Conservation (phyloP, 1,140 invertebrate genomes). For the Camponotus floridanus region DNA sequence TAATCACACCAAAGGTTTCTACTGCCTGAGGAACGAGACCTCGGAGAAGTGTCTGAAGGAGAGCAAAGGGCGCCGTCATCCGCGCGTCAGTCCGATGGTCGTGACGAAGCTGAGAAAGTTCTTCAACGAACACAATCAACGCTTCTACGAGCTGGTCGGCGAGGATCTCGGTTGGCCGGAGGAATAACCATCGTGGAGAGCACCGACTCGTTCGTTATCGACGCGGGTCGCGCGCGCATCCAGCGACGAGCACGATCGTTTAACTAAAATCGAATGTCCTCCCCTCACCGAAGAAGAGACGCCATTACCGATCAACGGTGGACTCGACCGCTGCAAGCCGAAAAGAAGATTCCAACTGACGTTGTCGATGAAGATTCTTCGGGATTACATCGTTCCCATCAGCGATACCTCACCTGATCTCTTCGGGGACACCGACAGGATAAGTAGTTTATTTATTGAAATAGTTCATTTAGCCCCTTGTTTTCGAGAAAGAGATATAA, state of each 20-base stretch:
- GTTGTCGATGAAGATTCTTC: neutral
- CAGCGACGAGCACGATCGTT: slow-evolving; percentile 5
- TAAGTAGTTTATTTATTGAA: slow-evolving; percentile 39
- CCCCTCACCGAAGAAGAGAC: neutral
- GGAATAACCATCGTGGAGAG: slow-evolving; percentile 86
- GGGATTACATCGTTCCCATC: slow-evolving; percentile 13
- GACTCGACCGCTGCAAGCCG: neutral
- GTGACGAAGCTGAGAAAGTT: slow-evolving; percentile 96
- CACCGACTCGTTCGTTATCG: slow-evolving; percentile 25
- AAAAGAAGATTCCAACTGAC: neutral
- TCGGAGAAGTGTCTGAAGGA: slow-evolving; percentile 96
- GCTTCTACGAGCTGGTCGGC: slow-evolving; percentile 97
- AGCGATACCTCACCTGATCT: slow-evolving; percentile 1
- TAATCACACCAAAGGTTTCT: slow-evolving; percentile 98
- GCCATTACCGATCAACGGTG: neutral
- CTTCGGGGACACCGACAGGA: slow-evolving; percentile 11
- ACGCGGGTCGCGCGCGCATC: slow-evolving; percentile 28
- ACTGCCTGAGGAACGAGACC: slow-evolving; percentile 95
- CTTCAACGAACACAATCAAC: slow-evolving; percentile 97
- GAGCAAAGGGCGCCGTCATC: slow-evolving; percentile 97
- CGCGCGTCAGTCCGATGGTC: slow-evolving; percentile 93
- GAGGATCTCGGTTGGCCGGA: slow-evolving; percentile 97
- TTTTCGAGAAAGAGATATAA: slow-evolving; percentile 8
- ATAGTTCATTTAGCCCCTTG: neutral
- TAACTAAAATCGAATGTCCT: slow-evolving; percentile 4